phyloP scores from a whole-genome alignment of 2,888 invertebrate species.

The Acanthoscelides obtectus region DNA sequence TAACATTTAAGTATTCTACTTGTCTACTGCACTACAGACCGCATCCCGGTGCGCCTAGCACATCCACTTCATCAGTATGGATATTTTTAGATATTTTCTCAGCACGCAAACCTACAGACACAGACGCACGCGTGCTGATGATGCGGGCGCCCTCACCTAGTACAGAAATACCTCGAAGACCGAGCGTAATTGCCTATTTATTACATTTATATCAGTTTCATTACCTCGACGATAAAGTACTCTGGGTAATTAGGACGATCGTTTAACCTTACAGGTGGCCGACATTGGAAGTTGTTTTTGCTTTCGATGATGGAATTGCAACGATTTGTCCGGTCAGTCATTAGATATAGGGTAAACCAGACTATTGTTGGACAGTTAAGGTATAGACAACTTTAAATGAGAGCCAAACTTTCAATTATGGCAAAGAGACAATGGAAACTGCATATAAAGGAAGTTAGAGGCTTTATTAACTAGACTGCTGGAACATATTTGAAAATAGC shows the following conservation, averaged over 20 bases:
- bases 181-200: neutral
- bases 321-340: neutral
- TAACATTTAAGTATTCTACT: no score
- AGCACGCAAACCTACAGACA: neutral
- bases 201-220: neutral
- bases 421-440: no score
- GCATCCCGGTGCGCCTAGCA: neutral
- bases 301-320: neutral
- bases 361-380: no score
- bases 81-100: neutral
- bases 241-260: neutral
- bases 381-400: no score
- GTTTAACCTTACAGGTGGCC: neutral
- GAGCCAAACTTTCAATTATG: no score
- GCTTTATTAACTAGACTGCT: no score
- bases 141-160: constrained; percentile 34
- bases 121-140: constrained; percentile 11
- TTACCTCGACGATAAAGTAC: neutral
- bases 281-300: neutral
- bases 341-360: no score
- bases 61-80: neutral
- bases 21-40: neutral
- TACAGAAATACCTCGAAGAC: constrained; percentile 6
- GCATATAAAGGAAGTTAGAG: no score
- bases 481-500: no score